Base-by-base conservation (phyloP, 2,888 invertebrate genomes). In the Mythimna pallens region DNA sequence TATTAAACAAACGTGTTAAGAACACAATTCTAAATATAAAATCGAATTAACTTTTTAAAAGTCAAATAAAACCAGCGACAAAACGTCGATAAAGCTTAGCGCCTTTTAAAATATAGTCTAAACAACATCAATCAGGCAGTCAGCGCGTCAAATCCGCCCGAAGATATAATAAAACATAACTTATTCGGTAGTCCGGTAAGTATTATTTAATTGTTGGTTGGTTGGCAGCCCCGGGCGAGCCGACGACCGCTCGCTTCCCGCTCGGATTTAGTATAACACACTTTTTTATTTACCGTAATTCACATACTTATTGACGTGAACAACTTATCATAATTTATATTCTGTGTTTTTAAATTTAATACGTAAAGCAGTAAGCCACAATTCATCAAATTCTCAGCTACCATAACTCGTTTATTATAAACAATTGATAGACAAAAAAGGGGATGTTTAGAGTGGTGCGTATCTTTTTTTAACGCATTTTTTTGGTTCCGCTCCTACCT, bases 201-300 rank as follows among this genome's bases (percentile, higher is more conserved):
- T 92, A 93, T 94, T 93, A 95, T 95, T 95, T 96, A 95, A 96
- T 96, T 95, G 94, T 94, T 93, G 91, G 93, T 92, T 89, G 91
- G 93, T 90, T 89, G 89, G 82, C 86, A 87, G 94, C 94, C 92
- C 83, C 89, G 85, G 93, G 94, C 92, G 79, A 89, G 83, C 69
- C 73, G 86, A 83, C 87, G 87, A 85, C 85, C 87, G 87, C 89
- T 88, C 89, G 84, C 86, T 89, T 89, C 87, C 86, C 87, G 86
- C 59, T 84, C 82, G 70, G 75, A 47, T 52, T 86, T 89, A 47
- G 47, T 88, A 88, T 85, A 78, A 82, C 80, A 77, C 72, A 78
- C 74, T 72, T 77, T 76, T 86, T 87, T 83, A 87, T 89, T 89
- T 87, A 87, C 85, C 86, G 86, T 89, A 88, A 86, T 88, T 87